These are phyloP conservation scores for Indicator maculatus DNA, from an alignment of 2,113 vertebrate genomes.

Conservation along the genomic window DNA sequence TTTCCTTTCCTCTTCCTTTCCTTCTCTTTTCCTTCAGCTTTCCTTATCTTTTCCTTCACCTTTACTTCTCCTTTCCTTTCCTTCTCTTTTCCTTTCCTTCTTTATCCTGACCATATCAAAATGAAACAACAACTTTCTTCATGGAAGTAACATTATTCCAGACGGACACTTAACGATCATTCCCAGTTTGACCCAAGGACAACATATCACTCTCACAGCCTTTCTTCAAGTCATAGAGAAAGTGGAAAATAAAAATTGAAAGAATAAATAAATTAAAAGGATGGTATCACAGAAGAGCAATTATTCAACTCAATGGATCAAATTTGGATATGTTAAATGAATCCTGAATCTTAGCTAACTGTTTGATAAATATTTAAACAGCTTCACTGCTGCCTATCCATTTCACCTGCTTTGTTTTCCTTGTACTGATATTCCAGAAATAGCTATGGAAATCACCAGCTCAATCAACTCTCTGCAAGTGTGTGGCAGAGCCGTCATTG, in stretches of 20 bases:
- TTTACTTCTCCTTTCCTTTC: no score
- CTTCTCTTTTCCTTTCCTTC: no score
- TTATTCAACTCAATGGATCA: constrained; percentile 43
- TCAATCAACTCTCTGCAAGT: not conserved
- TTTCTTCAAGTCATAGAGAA: not conserved
- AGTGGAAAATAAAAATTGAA: not conserved
- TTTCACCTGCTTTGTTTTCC: constrained; percentile 55
- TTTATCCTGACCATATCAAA: not conserved
- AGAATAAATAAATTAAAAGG: not conserved
- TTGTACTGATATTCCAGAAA: constrained; percentile 7
- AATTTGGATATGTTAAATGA: constrained; percentile 40
- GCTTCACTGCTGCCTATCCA: not conserved
- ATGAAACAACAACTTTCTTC: not conserved
- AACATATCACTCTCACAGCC: not conserved
- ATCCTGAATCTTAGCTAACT: constrained; percentile 48
- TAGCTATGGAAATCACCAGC: not conserved
- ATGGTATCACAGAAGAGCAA: not conserved
- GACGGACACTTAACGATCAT: not conserved
- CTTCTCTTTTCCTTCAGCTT: no score
- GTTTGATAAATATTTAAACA: constrained; percentile 64
- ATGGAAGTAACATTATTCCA: not conserved
- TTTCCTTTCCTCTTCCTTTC: no score
- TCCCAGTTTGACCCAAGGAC: not conserved
- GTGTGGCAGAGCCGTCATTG: not conserved
- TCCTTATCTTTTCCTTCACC: no score